phyloP scores from a whole-genome alignment of 2,797 vertebrate species.

The Esox lucius region DNA sequence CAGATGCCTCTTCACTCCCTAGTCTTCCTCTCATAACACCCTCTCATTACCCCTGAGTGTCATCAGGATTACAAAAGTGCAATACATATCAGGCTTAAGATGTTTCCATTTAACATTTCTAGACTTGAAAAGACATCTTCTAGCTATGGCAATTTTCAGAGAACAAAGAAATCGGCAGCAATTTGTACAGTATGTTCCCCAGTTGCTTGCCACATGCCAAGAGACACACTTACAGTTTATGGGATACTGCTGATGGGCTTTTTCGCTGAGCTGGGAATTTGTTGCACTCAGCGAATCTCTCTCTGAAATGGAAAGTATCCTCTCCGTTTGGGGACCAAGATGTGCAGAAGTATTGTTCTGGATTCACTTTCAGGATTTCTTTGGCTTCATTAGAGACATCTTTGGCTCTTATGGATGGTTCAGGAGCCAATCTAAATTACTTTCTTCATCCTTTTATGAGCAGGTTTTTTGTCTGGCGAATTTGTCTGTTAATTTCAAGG shows the following conservation, averaged over 20 bases:
- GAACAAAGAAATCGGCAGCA: not conserved
- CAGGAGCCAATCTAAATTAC: constrained; percentile 50
- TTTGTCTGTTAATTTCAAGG: not conserved
- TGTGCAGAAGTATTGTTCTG: constrained; percentile 62
- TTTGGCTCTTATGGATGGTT: constrained; percentile 45
- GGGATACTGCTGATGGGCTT: not conserved
- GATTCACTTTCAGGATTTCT: constrained; percentile 59
- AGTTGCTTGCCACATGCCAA: not conserved
- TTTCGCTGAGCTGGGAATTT: not conserved
- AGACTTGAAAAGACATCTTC: not conserved
- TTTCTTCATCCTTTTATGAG: constrained; percentile 39
- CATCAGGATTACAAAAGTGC: not conserved
- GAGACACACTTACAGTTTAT: constrained; percentile 11
- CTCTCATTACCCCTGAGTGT: no score
- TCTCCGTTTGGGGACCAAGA: constrained; percentile 30
- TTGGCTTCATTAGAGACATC: not conserved
- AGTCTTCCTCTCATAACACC: no score
- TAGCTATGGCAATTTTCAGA: not conserved
- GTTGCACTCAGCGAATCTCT: not conserved
- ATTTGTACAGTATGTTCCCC: not conserved
- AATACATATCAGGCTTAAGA: not conserved
- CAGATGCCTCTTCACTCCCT: no score
- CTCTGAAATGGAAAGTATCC: not conserved
- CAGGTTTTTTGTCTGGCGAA: not conserved
- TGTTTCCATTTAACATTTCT: not conserved